Evolutionary conservation across 2,113 vertebrate genomes (phyloP).

Genomic region (Pterocles burchelli): DNA sequence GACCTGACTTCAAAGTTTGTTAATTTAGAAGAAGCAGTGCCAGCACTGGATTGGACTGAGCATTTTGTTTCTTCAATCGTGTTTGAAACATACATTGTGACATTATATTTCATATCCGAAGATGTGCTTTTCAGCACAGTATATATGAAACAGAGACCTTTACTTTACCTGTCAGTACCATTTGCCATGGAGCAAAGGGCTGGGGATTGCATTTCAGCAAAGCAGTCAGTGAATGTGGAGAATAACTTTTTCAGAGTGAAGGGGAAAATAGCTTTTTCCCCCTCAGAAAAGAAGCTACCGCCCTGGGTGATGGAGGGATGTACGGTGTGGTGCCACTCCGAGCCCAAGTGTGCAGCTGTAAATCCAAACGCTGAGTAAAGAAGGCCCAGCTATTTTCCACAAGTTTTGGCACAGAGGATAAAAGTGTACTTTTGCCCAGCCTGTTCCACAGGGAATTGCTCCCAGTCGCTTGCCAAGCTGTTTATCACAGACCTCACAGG

Average conservation of each 20-base stretch:
- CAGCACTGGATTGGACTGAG: background rate
- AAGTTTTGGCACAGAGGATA: background rate
- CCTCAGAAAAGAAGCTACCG: background rate
- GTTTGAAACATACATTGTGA: background rate
- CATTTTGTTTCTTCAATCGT: background rate
- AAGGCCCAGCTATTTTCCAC: background rate
- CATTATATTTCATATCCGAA: background rate
- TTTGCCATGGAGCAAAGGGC: background rate
- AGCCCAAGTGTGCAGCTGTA: background rate
- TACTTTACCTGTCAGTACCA: background rate
- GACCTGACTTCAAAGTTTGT: background rate
- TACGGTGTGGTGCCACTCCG: background rate
- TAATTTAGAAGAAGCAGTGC: background rate
- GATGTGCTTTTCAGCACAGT: background rate
- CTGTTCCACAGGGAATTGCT: background rate
- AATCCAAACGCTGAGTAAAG: background rate
- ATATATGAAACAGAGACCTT: background rate
- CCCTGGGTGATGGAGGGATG: background rate
- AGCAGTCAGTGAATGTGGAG: background rate
- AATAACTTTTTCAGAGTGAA: background rate
- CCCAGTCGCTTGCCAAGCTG: rapidly evolving
- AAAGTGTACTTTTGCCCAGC: background rate
- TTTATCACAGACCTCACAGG: background rate
- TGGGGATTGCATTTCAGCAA: background rate
- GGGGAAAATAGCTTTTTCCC: background rate